phyloP scores from a whole-genome alignment of 2,113 vertebrate species.

The Dipodomys ordii region DNA sequence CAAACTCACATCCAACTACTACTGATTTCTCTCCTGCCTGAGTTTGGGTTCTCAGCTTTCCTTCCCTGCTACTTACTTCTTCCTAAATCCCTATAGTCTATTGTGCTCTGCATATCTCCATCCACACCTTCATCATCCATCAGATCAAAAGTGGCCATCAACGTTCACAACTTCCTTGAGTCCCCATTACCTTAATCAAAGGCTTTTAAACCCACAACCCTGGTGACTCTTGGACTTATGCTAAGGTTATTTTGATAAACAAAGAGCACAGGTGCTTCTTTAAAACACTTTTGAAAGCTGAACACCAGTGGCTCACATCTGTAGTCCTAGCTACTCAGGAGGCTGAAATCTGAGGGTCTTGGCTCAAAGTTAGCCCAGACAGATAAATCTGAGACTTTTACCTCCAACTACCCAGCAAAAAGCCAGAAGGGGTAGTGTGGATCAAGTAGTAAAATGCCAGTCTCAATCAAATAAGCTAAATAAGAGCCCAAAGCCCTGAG shows the following conservation, averaged over 20 bases:
- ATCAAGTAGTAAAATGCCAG: too few species aligned
- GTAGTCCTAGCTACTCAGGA: too few species aligned
- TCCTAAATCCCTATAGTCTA: background rate
- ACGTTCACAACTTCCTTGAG: background rate
- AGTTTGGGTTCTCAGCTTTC: background rate
- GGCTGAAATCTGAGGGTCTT: too few species aligned
- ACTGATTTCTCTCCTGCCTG: background rate
- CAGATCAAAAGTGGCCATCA: background rate
- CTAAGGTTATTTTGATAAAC: conserved; percentile 26
- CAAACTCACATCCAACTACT: background rate
- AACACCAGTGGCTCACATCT: too few species aligned
- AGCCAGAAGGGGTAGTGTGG: too few species aligned
- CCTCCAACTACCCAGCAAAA: too few species aligned
- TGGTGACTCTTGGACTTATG: background rate
- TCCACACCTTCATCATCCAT: background rate
- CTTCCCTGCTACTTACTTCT: background rate
- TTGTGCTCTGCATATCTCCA: background rate
- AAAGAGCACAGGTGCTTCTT: background rate
- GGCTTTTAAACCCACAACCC: background rate
- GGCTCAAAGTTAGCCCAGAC: too few species aligned
- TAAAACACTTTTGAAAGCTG: background rate
- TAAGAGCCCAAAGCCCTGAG: too few species aligned
- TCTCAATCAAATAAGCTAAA: too few species aligned
- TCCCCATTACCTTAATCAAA: background rate
- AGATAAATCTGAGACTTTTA: too few species aligned